A percentile compares a stretch with the other conserved stretches of the same genome.
phyloP scores from a whole-genome alignment of 2,113 vertebrate genomes.

The Atlantisia rogersi region DNA sequence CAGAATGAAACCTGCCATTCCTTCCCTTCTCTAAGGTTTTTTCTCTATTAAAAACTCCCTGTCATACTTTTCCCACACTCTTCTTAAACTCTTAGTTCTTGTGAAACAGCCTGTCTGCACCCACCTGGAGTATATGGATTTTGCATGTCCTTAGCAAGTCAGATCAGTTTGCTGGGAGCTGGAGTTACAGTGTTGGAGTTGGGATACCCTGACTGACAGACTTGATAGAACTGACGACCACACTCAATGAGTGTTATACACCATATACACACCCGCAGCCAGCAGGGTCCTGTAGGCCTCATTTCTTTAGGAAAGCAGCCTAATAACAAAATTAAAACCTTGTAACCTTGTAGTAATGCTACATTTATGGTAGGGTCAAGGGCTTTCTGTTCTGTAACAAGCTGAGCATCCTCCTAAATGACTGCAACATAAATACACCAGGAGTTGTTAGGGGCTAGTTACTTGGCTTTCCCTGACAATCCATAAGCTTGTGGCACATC shows the following conservation, averaged over 20 bases:
- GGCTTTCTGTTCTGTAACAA: neutral
- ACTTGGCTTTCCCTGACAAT: neutral
- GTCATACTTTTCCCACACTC: accelerated
- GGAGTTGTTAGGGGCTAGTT: neutral
- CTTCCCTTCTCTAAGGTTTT: neutral
- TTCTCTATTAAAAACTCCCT: neutral
- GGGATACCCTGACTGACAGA: neutral
- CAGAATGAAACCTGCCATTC: neutral
- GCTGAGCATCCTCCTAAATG: neutral
- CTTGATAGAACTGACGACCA: neutral
- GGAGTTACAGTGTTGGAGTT: neutral
- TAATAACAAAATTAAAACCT: accelerated
- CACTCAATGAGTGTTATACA: neutral
- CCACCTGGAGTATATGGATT: neutral
- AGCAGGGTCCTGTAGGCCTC: neutral
- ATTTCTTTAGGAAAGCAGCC: neutral
- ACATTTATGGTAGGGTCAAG: neutral
- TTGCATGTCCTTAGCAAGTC: neutral
- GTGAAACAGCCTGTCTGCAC: neutral
- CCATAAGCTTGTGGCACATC: neutral
- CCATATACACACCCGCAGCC: neutral
- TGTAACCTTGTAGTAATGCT: neutral
- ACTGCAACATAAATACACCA: neutral
- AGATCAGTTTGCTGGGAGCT: neutral
- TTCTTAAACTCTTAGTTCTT: neutral